Percentiles rank a stretch among this genome's conserved stretches.
Conservation (phyloP, 2,113 vertebrate genomes). For the Bubalus kerabau region DNA sequence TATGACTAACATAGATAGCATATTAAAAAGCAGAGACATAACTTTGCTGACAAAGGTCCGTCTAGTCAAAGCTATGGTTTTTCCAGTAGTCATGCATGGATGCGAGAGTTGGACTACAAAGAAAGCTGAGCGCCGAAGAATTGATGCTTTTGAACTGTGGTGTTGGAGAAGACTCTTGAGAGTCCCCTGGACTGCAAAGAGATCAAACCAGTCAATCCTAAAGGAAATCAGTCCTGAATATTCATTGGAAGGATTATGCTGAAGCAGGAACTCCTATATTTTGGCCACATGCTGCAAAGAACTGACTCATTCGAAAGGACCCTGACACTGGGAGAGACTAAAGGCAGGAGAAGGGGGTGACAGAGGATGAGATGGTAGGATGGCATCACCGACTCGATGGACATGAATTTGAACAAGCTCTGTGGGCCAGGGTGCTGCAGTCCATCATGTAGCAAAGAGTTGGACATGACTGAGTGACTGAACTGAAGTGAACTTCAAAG, state of each 20-base stretch:
- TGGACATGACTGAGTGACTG: not conserved
- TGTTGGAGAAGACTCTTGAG: not conserved
- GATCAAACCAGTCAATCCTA: not conserved
- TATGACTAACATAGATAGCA: not conserved
- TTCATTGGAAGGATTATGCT: not conserved
- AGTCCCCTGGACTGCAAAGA: not conserved
- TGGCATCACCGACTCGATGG: not conserved
- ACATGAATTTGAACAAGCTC: not conserved
- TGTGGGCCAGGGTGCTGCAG: not conserved
- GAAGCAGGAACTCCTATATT: not conserved
- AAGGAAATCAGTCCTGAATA: not conserved
- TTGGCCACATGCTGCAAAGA: not conserved
- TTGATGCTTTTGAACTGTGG: not conserved
- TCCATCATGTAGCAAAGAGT: not conserved
- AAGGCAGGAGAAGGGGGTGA: not conserved
- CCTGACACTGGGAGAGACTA: not conserved
- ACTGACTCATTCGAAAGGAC: not conserved
- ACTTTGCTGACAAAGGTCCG: not conserved
- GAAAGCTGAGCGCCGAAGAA: not conserved
- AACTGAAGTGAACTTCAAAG: not conserved
- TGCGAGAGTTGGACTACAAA: not conserved
- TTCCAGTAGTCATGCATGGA: not conserved
- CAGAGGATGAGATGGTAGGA: not conserved
- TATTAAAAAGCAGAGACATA: not conserved
- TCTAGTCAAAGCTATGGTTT: not conserved